Evolutionary conservation across 2,113 vertebrate genomes (phyloP).

Genomic region (Osmerus eperlanus): DNA sequence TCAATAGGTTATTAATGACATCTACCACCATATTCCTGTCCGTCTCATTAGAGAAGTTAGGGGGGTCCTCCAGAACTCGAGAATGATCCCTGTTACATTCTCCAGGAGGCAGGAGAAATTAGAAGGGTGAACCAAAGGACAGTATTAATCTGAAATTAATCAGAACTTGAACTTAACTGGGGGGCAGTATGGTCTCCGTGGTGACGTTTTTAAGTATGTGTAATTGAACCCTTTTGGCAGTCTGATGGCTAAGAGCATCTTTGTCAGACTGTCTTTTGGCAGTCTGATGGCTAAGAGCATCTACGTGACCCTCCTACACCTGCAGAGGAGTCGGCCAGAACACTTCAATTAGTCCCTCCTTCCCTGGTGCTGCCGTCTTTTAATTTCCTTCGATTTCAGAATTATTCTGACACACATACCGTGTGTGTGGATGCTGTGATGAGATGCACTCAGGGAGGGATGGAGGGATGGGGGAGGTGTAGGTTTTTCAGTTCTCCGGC

Average conservation of each 20-base stretch:
- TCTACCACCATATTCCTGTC: conserved; percentile 51
- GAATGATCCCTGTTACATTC: conserved; percentile 34
- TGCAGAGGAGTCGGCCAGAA: conserved; percentile 39
- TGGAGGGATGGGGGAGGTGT: conserved; percentile 25
- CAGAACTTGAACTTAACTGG: conserved; percentile 51
- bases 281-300: conserved; percentile 51
- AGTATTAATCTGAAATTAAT: conserved; percentile 69
- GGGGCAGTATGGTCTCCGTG: conserved; percentile 29
- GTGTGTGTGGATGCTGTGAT: not conserved
- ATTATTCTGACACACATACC: conserved; percentile 26
- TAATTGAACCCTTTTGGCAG: conserved; percentile 40
- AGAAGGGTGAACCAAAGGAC: conserved; percentile 51
- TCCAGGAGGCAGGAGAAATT: conserved; percentile 50
- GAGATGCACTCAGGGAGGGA: conserved; percentile 31
- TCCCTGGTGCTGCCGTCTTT: conserved; percentile 39
- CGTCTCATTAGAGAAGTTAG: conserved; percentile 65
- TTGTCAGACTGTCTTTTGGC: no score
- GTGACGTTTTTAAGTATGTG: conserved; percentile 33
- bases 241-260: conserved; percentile 52
- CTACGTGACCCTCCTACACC: conserved; percentile 54
- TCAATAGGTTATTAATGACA: conserved; percentile 56
- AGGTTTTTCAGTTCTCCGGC: conserved; percentile 48
- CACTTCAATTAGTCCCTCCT: conserved; percentile 50
- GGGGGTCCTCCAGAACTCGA: conserved; percentile 45
- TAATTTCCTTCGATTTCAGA: conserved; percentile 59